Evolutionary conservation across 2,888 invertebrate genomes (phyloP), one percentile per base, ranked within the genome.

Genomic region (Agrochola lychnidis): DNA sequence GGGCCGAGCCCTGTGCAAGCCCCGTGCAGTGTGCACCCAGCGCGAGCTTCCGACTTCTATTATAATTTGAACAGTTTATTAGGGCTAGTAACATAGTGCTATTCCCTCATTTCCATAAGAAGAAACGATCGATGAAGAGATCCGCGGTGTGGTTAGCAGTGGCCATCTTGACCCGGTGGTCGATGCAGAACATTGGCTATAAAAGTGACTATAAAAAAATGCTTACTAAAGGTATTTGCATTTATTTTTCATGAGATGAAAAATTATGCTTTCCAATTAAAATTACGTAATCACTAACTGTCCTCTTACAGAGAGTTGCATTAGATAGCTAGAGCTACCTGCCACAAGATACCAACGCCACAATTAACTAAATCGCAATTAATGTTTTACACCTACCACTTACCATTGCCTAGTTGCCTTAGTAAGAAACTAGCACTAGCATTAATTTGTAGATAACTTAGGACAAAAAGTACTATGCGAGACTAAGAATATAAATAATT

Each of bases 61-160:
- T 85, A 72, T 73, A 69, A 81, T 78, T 66, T 51, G 12, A 64
- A 69, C 42, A 59, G 56, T 67, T 78, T 70, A 79, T 76, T 79
- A 51, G 59, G 51, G 69, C 40, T 66, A 48, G 30, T 25, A 19
- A 42, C 25, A 64, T 25, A 74, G 19, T 53, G n/a, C 19, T 61
- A 56, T 71, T 71, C 62, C 19, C 30, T 59, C 6, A 62, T 16
- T 42, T 30, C 53, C 40, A 68, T 48, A 56, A 36, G 19, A 51
- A n/a, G 14, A 61, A 62, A 42, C 48, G 42, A 61, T 56, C 45
- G 14, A 56, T 40, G 25, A 56, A 48, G 25, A 40, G 4, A 76
- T 63, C 19, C n/a, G 25, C 63, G 19, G 0, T 4, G 10, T 42
- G 19, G 48, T 48, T 40, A 12, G 10, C 48, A 42, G 30, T 19